Percentiles rank a stretch among this genome's conserved stretches.
Evolutionary conservation across 2,113 vertebrate genomes (phyloP).

Genomic region (Mesembrinibis cayennensis): DNA sequence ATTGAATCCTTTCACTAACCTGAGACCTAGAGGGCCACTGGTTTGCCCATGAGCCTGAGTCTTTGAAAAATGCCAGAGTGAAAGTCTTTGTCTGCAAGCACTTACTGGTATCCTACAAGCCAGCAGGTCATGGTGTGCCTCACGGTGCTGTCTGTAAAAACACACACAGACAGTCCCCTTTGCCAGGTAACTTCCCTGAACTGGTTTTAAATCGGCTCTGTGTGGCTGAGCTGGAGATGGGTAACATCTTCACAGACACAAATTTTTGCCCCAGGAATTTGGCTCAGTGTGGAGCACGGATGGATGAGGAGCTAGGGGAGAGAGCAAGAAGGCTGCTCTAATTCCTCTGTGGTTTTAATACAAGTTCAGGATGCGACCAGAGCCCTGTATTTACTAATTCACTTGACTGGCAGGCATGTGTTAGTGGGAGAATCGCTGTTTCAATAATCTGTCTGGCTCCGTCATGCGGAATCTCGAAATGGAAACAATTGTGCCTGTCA

Average conservation of each 20-base stretch:
- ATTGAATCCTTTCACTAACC: fast-evolving
- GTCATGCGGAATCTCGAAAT: background rate
- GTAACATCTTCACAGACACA: background rate
- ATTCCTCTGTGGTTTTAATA: background rate
- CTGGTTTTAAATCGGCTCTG: background rate
- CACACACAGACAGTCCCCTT: background rate
- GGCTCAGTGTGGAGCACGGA: background rate
- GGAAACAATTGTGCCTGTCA: slow-evolving; percentile 54
- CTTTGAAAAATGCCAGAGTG: background rate
- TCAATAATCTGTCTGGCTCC: background rate
- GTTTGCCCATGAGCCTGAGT: background rate
- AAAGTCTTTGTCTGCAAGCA: background rate
- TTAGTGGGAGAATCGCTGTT: background rate
- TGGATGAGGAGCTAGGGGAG: background rate
- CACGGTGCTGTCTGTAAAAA: fast-evolving
- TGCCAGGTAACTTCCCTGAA: background rate
- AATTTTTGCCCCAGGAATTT: background rate
- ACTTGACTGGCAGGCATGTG: slow-evolving; percentile 37
- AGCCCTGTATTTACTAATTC: background rate
- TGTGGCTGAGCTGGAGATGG: background rate
- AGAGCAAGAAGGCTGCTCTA: background rate
- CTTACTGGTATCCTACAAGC: background rate
- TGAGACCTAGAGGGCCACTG: background rate
- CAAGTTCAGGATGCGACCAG: background rate
- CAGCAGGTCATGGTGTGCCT: background rate